These are phyloP conservation scores for Corydoras sp. DNA, from an alignment of 2,113 vertebrate species.

Conservation along the genomic window DNA sequence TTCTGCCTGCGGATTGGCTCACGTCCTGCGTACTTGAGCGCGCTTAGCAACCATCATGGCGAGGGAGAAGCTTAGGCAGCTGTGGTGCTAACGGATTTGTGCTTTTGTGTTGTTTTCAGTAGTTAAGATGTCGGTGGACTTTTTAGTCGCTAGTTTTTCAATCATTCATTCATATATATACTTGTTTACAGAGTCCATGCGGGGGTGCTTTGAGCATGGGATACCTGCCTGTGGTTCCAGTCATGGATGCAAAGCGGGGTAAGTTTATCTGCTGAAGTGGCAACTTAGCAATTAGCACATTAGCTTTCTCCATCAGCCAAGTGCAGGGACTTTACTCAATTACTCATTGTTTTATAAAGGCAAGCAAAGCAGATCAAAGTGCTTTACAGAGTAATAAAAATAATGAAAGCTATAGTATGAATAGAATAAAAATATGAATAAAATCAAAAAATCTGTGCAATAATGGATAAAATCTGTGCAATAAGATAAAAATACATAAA, in stretches of 20 bases:
- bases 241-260: constrained; percentile 42
- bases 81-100: constrained; percentile 7
- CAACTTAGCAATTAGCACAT: constrained; percentile 2
- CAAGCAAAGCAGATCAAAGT: too few relatives aligned
- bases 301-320: not conserved
- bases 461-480: too few relatives aligned
- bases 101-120: not conserved
- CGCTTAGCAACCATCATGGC: constrained; percentile 70
- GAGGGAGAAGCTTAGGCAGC: constrained; percentile 54
- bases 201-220: constrained; percentile 38
- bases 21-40: constrained; percentile 55
- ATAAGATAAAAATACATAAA: too few relatives aligned
- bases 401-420: too few relatives aligned
- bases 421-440: too few relatives aligned
- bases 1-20: not conserved
- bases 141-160: not conserved
- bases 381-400: too few relatives aligned
- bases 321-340: too few relatives aligned
- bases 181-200: not conserved
- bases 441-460: too few relatives aligned
- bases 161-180: not conserved
- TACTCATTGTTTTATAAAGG: too few relatives aligned
- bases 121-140: not conserved
- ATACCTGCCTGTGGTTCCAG: constrained; percentile 19
- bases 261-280: not conserved